Conservation (phyloP, 2,888 invertebrate species). For the Drosophila pullipes region DNA sequence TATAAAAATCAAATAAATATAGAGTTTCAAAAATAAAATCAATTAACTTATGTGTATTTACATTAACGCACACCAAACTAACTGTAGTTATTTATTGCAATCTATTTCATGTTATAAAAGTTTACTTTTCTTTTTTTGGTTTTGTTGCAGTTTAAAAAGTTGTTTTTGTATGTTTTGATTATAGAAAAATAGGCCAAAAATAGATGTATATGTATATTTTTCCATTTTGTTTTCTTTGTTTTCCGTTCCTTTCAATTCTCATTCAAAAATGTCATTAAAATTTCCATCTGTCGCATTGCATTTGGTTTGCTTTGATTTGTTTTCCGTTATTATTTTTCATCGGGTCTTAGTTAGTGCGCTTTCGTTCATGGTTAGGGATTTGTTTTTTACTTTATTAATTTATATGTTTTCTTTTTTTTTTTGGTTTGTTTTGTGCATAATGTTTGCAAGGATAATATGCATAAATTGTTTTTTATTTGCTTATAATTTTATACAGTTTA, state of each 20-base stretch:
- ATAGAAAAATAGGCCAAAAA: conserved; percentile 84
- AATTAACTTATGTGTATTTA: conserved; percentile 53
- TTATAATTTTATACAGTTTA: conserved; percentile 34
- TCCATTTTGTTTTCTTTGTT: conserved; percentile 46
- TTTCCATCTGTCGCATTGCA: conserved; percentile 54
- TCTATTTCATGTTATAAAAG: conserved; percentile 55
- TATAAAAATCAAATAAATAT: conserved; percentile 8
- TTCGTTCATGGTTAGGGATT: conserved; percentile 26
- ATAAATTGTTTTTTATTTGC: conserved; percentile 36
- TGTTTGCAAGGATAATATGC: conserved; percentile 58
- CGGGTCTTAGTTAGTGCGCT: conserved; percentile 38
- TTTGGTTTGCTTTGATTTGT: conserved; percentile 54
- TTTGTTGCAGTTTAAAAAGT: conserved; percentile 65
- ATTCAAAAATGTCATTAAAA: conserved; percentile 74
- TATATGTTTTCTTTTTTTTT: conserved; percentile 7
- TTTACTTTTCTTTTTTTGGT: conserved; percentile 36
- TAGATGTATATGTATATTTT: conserved; percentile 75
- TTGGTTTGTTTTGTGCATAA: conserved; percentile 46
- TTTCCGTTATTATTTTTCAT: conserved; percentile 27
- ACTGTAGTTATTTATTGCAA: conserved; percentile 14
- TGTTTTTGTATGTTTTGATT: conserved; percentile 47
- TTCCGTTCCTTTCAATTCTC: conserved; percentile 43
- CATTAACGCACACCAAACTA: conserved; percentile 54
- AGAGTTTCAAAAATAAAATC: conserved; percentile 7
- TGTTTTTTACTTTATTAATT: conserved; percentile 22